Conservation (phyloP, 2,888 invertebrate species). For the Synanthedon tipuliformis region DNA sequence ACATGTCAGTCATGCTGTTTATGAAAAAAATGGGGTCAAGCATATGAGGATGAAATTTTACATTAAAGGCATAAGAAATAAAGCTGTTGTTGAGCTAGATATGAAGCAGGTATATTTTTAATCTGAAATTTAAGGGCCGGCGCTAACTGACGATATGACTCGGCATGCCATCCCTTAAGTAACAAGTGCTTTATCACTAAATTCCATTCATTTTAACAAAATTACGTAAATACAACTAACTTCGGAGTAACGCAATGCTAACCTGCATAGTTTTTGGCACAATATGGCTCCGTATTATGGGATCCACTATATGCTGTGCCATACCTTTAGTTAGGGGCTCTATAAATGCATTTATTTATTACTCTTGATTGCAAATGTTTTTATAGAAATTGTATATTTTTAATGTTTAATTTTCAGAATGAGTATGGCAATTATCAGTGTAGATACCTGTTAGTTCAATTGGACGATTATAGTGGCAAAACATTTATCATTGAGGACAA, state of each 20-base stretch:
- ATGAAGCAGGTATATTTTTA: constrained; percentile 77
- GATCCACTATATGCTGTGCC: neutral
- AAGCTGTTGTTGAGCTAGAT: constrained; percentile 88
- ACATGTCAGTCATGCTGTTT: constrained; percentile 84
- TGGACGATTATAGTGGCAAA: constrained; percentile 81
- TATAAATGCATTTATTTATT: neutral
- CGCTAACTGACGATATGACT: too few species aligned
- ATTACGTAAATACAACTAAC: too few species aligned
- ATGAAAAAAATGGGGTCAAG: constrained; percentile 79
- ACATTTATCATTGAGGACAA: constrained; percentile 86
- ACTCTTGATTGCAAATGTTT: constrained; percentile 3
- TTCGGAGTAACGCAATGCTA: too few species aligned
- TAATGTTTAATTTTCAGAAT: constrained; percentile 69
- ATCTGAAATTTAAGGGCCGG: too few species aligned
- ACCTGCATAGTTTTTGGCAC: too few species aligned
- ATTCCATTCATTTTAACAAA: too few species aligned
- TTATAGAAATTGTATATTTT: constrained; percentile 6
- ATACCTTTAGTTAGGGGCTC: neutral
- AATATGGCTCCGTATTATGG: too few species aligned
- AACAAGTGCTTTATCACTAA: too few species aligned
- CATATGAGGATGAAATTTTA: constrained; percentile 93
- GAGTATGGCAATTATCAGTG: constrained; percentile 81
- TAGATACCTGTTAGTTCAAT: constrained; percentile 84
- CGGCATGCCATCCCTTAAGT: too few species aligned
- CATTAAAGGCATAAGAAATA: constrained; percentile 83